phyloP scores from a whole-genome alignment of 2,888 invertebrate genomes.

The Antheraea assamensis region DNA sequence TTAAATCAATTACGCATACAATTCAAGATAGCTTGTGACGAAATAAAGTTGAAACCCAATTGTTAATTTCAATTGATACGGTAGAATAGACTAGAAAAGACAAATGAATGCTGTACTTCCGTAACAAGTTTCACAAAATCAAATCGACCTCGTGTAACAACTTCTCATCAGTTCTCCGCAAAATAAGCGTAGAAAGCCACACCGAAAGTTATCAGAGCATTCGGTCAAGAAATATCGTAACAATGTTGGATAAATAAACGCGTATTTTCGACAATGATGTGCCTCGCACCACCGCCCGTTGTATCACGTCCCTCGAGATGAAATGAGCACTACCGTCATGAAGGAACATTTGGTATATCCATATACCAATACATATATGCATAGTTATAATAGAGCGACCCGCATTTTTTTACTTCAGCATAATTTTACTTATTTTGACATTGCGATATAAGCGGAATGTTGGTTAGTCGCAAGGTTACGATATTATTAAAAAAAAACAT shows the following conservation, averaged over 20 bases:
- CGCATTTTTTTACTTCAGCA: conserved; percentile 29
- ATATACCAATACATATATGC: neutral
- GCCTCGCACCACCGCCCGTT: conserved; percentile 47
- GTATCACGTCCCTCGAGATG: conserved; percentile 62
- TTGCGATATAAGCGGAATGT: neutral
- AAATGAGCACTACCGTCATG: conserved; percentile 59
- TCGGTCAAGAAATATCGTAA: conserved; percentile 58
- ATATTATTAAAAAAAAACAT: too few species aligned
- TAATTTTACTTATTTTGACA: neutral
- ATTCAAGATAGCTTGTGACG: neutral
- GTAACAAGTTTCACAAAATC: conserved; percentile 45
- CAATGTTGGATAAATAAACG: conserved; percentile 67
- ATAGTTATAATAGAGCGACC: conserved; percentile 22
- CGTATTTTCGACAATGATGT: conserved; percentile 63
- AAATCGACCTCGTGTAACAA: conserved; percentile 44
- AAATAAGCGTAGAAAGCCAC: conserved; percentile 46
- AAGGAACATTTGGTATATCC: conserved; percentile 35
- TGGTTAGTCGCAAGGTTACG: neutral
- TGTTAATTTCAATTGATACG: neutral
- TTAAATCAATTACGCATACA: neutral
- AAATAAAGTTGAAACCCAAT: neutral
- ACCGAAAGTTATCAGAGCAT: conserved; percentile 60
- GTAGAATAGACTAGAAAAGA: neutral
- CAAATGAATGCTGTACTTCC: conserved; percentile 36
- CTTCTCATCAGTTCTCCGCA: conserved; percentile 42